A percentile compares a stretch with the other conserved stretches of the same genome.
Evolutionary conservation across 2,888 invertebrate genomes (phyloP).

Genomic region (Saturnia japonica): DNA sequence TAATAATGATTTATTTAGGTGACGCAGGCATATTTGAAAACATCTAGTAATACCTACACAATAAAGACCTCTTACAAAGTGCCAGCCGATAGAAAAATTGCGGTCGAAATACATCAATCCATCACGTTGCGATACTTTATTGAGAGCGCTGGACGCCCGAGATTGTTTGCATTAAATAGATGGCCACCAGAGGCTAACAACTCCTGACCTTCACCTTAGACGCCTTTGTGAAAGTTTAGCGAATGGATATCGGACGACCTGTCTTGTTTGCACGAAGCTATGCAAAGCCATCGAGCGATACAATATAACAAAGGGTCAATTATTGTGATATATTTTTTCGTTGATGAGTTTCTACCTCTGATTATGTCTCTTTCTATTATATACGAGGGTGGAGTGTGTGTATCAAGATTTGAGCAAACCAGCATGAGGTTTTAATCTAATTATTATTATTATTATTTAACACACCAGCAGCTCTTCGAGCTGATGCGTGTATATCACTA

Average conservation of each 20-base stretch:
- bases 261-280: conserved; percentile 17
- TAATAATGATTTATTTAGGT: neutral
- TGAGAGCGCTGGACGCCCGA: conserved; percentile 63
- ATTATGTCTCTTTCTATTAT: no score
- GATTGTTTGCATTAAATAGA: conserved; percentile 77
- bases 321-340: neutral
- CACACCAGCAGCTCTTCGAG: no score
- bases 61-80: conserved; percentile 29
- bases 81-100: conserved; percentile 46
- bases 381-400: no score
- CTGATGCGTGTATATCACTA: no score
- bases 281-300: conserved; percentile 1
- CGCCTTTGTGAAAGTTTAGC: conserved; percentile 51
- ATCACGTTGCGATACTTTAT: conserved; percentile 69
- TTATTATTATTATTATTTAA: no score
- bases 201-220: conserved; percentile 62
- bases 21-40: neutral
- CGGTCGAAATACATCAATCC: conserved; percentile 64
- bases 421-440: no score
- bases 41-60: neutral
- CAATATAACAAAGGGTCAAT: conserved; percentile 6
- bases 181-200: conserved; percentile 64
- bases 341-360: no score
- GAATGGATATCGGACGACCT: conserved; percentile 31
- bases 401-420: no score